Base-by-base conservation (phyloP, 2,888 invertebrate genomes). In the Nymphalis urticae region DNA sequence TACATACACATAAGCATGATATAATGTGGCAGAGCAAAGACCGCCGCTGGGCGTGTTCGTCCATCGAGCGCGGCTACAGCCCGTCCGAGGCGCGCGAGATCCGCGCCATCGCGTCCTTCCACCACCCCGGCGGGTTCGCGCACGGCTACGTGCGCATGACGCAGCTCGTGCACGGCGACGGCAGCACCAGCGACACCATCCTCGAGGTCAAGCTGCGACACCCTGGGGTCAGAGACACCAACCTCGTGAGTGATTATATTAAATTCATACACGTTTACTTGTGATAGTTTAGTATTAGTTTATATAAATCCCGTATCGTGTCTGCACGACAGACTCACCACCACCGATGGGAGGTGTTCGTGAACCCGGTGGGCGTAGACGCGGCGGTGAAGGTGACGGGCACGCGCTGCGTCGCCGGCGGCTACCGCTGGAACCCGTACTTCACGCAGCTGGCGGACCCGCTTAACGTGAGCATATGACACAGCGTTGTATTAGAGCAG, bases 321-420 rank as follows among this genome's bases (percentile, higher is more conserved):
- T 8, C 13, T 16, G 54, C 2, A 7, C 47, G 1, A 8, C 82
- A 97, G 96, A 97, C 98, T 0, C 92, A 93, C 78, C 94, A 96
- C 81, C 98, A 98, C 87, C 95, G 96, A 78, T 98, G 98, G 98
- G 96, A 97, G 64, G 96, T 98, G 77, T 98, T 95, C 85, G 98
- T 98, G 50, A 98, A 98, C 90, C 96, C 97, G 0, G 97, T 98
- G 58, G 97, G 97, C 0, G 97, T 97, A 66, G 98, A 98, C 90
- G 98, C 98, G 0, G 94, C 96, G 0, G 97, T 98, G 8, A 94
- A 95, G 84, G 95, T 96, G 50, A 95, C 96, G 70, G 91, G 92
- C 74, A 97, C 97, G 0, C 94, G 98, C 75, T 98, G 98, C 84
- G 97, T 97, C 10, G 98, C 98, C 1, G 97, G 96, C 32, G 98